Evolutionary conservation across 2,888 invertebrate genomes (phyloP).

Genomic region (Gastracanthus pulcherrimus): DNA sequence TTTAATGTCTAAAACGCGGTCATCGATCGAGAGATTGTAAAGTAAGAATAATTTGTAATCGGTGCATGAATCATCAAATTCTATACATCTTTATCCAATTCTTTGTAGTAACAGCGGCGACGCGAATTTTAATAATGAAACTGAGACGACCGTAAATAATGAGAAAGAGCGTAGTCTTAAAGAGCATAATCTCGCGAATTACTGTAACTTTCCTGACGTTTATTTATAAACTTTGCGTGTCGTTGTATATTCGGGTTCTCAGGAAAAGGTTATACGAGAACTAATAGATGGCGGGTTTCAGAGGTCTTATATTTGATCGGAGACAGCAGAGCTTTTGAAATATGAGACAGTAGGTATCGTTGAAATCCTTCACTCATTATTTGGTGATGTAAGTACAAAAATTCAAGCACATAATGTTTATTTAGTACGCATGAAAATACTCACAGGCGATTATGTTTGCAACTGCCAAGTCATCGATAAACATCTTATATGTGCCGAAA

Average conservation of each 20-base stretch:
- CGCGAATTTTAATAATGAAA: slow-evolving; percentile 34
- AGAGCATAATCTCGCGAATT: slow-evolving; percentile 44
- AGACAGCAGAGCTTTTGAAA: slow-evolving; percentile 56
- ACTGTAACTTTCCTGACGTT: slow-evolving; percentile 36
- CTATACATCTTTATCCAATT: slow-evolving; percentile 59
- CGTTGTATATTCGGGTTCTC: slow-evolving; percentile 35
- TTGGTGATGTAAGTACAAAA: slow-evolving; percentile 59
- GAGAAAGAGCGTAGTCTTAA: slow-evolving; percentile 13
- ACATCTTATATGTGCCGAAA: slow-evolving; percentile 51
- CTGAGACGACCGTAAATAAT: slow-evolving; percentile 20
- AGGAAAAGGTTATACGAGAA: slow-evolving; percentile 54
- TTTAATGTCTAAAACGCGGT: slow-evolving; percentile 61
- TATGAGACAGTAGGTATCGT: slow-evolving; percentile 53
- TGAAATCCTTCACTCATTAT: slow-evolving; percentile 59
- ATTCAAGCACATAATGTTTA: slow-evolving; percentile 54
- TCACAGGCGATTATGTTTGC: slow-evolving; percentile 57
- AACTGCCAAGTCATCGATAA: slow-evolving; percentile 60
- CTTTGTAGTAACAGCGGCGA: slow-evolving; percentile 47
- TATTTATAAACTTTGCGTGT: slow-evolving; percentile 62
- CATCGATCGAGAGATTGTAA: slow-evolving; percentile 61
- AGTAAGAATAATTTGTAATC: slow-evolving; percentile 58
- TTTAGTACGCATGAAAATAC: slow-evolving; percentile 51
- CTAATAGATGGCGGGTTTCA: slow-evolving; percentile 64
- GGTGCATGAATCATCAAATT: slow-evolving; percentile 62
- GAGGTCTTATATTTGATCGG: slow-evolving; percentile 60